Evolutionary conservation across 37 sponge, comb jelly and placozoan genomes (phyloP), one percentile per base, ranked within the genome.

Genomic region (Beroe forskalii): DNA sequence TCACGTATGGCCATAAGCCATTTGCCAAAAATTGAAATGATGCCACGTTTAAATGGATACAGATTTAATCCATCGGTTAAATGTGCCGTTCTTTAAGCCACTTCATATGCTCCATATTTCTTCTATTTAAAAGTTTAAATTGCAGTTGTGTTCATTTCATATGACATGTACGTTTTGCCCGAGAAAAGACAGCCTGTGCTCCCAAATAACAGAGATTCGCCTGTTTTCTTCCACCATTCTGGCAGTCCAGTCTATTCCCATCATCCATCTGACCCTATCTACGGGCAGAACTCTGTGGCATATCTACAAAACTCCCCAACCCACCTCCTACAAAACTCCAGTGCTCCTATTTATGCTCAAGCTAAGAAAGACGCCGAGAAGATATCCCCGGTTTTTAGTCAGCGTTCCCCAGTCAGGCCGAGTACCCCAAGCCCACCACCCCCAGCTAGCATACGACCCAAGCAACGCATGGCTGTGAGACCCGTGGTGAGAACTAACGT

Each of bases 151-250:
- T n/a, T n/a, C n/a, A n/a, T 80, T 80, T 80, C 86, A 80, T 43
- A 80, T 44, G 86, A 80, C 31, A 80, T 80, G 44, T 80, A 43
- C 30, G 86, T 80, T 4, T n/a, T 80, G 86, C 86, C 44, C 12
- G 86, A 80, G 0, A 41, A 43, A 41, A 2, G 86, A 36, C 72
- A 27, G 8, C 35, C 38, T 32, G 32, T 36, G 32, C 37, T 27
- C 6, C 9, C 12, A 6, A 37, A 37, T 14, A 37, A 69, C 38
- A 69, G 39, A 17, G 39, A 20, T 32, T 69, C 72, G 38, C 72
- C 72, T 2, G 12, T 36, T 4, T 36, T 33, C 17, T 32, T 69
- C 38, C 72, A 69, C 6, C 28, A 37, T 36, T 69, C 72, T 36
- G 55, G 55, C 12, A 48, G 55, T 17, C 72, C 72, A 9, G 19